phyloP scores from a whole-genome alignment of 2,888 invertebrate genomes.

The Spilosoma lubricipeda region DNA sequence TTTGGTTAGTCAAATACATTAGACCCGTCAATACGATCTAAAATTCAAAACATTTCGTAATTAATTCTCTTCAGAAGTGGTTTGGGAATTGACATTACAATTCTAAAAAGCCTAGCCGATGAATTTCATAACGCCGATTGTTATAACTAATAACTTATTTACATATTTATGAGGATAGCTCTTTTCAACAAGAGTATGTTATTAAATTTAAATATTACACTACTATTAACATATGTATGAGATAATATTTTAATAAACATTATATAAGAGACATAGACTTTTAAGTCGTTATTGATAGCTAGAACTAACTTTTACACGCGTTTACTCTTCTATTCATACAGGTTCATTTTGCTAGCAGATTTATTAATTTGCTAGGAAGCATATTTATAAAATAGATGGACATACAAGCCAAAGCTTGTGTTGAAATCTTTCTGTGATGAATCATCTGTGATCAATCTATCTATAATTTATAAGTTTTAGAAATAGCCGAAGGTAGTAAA shows the following conservation, averaged over 20 bases:
- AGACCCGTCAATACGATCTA: not conserved
- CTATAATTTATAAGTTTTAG: no score
- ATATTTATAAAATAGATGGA: no score
- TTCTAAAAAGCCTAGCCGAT: not conserved
- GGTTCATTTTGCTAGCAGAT: no score
- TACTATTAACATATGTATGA: not conserved
- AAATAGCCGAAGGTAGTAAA: no score
- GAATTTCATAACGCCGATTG: slow-evolving; percentile 9
- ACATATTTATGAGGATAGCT: slow-evolving; percentile 7
- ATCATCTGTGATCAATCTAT: no score
- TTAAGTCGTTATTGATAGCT: not conserved
- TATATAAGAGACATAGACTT: not conserved
- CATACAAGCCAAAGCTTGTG: no score
- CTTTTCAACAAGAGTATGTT: not conserved
- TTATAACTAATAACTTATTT: slow-evolving; percentile 6
- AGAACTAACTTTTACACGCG: not conserved
- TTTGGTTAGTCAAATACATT: not conserved
- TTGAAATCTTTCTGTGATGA: no score
- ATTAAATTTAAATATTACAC: not conserved
- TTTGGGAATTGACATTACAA: slow-evolving; percentile 18
- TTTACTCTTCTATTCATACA: not conserved
- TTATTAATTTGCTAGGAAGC: no score
- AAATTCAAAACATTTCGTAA: not conserved
- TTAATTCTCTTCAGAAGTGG: not conserved
- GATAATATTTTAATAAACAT: not conserved